Conservation (phyloP, 92 coral and sea anemone genomes). For the Nematostella vectensis region DNA sequence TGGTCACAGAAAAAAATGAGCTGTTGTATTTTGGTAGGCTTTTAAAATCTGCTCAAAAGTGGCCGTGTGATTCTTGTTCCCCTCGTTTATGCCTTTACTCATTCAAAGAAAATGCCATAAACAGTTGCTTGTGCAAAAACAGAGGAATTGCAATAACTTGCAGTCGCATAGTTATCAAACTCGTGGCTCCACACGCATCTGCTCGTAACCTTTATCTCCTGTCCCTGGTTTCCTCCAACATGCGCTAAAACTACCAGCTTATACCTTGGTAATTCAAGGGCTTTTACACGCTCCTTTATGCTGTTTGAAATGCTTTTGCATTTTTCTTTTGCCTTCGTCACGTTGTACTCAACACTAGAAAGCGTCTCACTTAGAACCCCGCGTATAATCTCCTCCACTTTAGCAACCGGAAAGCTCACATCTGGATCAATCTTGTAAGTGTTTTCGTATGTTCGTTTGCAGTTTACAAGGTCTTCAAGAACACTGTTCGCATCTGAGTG, state of each 20-base stretch:
- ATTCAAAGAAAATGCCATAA: conserved; percentile 45
- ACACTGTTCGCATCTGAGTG: conserved; percentile 4
- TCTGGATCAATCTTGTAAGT: conserved; percentile 57
- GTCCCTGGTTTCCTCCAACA: conserved; percentile 61
- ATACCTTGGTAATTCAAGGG: conserved; percentile 26
- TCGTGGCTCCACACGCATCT: conserved; percentile 63
- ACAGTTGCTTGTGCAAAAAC: conserved; percentile 64
- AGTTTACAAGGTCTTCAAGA: conserved; percentile 9
- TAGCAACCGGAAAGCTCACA: conserved; percentile 29
- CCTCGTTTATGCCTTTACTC: too few species aligned
- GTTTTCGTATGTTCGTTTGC: conserved; percentile 31
- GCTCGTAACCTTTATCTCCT: conserved; percentile 54
- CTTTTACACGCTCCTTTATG: conserved; percentile 60
- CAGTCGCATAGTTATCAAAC: conserved; percentile 56
- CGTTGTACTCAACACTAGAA: conserved; percentile 27
- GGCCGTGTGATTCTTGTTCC: too few species aligned
- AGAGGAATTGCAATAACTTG: conserved; percentile 32
- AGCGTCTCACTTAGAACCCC: conserved; percentile 34
- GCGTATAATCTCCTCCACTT: conserved; percentile 26
- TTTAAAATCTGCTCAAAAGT: too few species aligned
- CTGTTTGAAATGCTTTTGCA: conserved; percentile 34
- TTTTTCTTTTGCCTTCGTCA: conserved; percentile 20
- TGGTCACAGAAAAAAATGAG: too few species aligned
- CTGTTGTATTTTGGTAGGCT: too few species aligned
- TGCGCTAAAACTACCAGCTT: conserved; percentile 51